phyloP scores from a whole-genome alignment of 2,113 vertebrate genomes.

The Symphodus melops region DNA sequence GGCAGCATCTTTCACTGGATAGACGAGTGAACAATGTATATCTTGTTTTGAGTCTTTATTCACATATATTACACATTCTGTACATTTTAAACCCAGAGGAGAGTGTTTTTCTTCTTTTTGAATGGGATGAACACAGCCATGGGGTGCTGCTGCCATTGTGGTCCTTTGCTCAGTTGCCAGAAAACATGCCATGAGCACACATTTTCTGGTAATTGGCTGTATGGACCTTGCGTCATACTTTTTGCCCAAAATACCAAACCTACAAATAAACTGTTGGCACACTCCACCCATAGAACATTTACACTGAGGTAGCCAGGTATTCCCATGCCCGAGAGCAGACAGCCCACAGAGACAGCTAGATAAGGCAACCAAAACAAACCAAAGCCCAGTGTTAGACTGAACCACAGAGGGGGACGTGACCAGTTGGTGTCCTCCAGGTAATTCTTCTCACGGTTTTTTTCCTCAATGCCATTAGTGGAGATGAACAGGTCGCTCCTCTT shows the following conservation, averaged over 20 bases:
- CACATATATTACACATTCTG: neutral
- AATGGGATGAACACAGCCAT: conserved; percentile 27
- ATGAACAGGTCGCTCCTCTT: conserved; percentile 52
- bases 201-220: conserved; percentile 58
- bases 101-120: neutral
- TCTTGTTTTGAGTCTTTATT: no score
- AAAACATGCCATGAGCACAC: conserved; percentile 71
- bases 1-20: no score
- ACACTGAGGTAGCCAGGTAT: conserved; percentile 76
- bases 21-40: no score
- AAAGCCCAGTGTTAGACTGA: conserved; percentile 73
- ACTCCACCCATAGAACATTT: conserved; percentile 81
- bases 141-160: neutral
- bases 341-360: conserved; percentile 45
- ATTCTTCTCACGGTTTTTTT: neutral
- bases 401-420: conserved; percentile 45
- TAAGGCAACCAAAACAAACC: conserved; percentile 74
- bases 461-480: neutral
- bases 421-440: neutral
- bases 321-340: conserved; percentile 34
- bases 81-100: conserved; percentile 16
- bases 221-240: conserved; percentile 42
- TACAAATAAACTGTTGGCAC: conserved; percentile 74
- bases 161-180: conserved; percentile 74
- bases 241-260: conserved; percentile 71